phyloP scores from a whole-genome alignment of 2,113 vertebrate species.

The Crotalus tigris region DNA sequence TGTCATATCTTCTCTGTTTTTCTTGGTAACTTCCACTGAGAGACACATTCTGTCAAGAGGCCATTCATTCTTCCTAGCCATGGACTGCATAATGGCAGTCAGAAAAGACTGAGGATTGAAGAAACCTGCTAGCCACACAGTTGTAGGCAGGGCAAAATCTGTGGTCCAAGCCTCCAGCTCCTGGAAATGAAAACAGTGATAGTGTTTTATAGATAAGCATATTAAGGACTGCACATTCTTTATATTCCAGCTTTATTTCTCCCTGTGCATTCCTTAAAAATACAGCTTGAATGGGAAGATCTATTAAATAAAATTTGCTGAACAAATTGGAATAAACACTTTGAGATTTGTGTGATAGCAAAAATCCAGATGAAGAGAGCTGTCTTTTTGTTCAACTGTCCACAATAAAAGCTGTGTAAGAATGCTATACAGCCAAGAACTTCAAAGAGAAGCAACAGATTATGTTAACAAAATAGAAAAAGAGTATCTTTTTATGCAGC shows the following conservation, averaged over 20 bases:
- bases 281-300: neutral
- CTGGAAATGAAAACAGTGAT: slow-evolving; percentile 42
- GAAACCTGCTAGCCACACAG: slow-evolving; percentile 75
- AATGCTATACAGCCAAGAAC: neutral
- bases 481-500: neutral
- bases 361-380: neutral
- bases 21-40: slow-evolving; percentile 75
- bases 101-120: slow-evolving; percentile 81
- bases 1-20: slow-evolving; percentile 66
- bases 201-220: neutral
- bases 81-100: slow-evolving; percentile 76
- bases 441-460: neutral
- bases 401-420: neutral
- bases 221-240: neutral
- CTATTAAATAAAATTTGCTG: neutral
- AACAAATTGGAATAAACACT: neutral
- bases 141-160: slow-evolving; percentile 71
- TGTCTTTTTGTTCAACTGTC: neutral
- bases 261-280: neutral
- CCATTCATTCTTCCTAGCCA: slow-evolving; percentile 76
- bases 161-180: slow-evolving; percentile 75
- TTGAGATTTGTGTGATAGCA: neutral
- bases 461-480: neutral
- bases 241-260: neutral
- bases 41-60: slow-evolving; percentile 78